Percentiles rank a stretch among this genome's conserved stretches.
Evolutionary conservation across 2,797 vertebrate genomes (phyloP).

Genomic region (Enteromius treurensis): DNA sequence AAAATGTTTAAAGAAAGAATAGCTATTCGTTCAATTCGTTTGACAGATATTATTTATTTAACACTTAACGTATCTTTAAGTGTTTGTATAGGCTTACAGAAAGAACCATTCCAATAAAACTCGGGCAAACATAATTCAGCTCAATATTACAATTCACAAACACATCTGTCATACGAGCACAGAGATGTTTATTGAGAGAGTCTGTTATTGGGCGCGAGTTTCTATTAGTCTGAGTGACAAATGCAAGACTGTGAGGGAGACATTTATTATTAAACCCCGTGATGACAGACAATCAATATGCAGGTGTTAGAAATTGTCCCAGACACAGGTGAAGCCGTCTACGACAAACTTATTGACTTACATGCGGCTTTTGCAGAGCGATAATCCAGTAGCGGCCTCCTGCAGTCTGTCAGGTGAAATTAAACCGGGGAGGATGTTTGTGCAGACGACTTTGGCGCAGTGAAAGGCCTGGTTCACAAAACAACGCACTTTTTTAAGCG

Average conservation of each 20-base stretch:
- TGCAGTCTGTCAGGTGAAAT: slow-evolving; percentile 10
- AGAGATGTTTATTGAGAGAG: slow-evolving; percentile 37
- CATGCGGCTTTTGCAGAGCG: not conserved
- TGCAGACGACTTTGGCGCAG: not conserved
- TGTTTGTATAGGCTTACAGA: not conserved
- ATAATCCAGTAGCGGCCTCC: slow-evolving; percentile 6
- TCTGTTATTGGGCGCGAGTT: slow-evolving; percentile 22
- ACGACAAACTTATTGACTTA: slow-evolving; percentile 25
- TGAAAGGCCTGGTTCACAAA: not conserved
- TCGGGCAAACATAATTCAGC: not conserved
- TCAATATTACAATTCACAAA: slow-evolving; percentile 16
- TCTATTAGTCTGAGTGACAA: slow-evolving; percentile 40
- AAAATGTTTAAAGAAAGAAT: not conserved
- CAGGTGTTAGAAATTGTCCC: slow-evolving; percentile 10
- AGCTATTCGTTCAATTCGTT: not conserved
- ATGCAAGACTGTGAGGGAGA: slow-evolving; percentile 24
- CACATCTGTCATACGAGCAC: slow-evolving; percentile 20
- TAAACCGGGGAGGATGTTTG: not conserved
- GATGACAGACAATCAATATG: slow-evolving; percentile 41
- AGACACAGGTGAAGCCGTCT: slow-evolving; percentile 7
- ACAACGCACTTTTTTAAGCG: not conserved
- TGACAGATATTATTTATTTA: not conserved
- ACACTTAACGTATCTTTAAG: not conserved
- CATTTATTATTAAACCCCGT: slow-evolving; percentile 40
- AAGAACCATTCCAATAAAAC: slow-evolving; percentile 6